Conservation (phyloP, 2,888 invertebrate genomes). For the Mantis religiosa region DNA sequence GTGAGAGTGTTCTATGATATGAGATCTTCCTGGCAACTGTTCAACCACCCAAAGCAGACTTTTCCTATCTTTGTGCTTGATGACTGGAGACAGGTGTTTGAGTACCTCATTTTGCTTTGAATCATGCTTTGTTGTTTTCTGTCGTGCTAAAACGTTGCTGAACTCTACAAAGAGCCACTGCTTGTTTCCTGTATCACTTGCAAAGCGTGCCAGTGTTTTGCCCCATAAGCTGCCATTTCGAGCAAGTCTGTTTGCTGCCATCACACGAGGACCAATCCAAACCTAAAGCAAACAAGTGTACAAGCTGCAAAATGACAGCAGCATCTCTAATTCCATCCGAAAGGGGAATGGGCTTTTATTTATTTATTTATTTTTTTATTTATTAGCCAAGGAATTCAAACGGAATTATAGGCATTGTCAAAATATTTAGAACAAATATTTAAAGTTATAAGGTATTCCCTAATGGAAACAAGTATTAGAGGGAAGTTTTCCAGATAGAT, state of each 20-base stretch:
- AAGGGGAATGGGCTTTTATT: no score
- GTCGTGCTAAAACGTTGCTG: constrained; percentile 48
- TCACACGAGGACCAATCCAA: constrained; percentile 69
- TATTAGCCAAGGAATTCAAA: no score
- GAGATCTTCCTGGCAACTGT: constrained; percentile 66
- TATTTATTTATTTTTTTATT: no score
- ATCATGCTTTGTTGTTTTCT: background rate
- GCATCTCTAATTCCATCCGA: no score
- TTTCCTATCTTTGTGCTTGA: constrained; percentile 24
- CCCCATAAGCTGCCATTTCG: constrained; percentile 70
- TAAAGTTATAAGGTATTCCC: no score
- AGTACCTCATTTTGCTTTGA: background rate
- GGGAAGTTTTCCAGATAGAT: no score
- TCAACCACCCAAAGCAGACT: constrained; percentile 67
- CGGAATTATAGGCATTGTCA: no score
- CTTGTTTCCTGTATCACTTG: constrained; percentile 79
- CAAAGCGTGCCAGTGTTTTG: constrained; percentile 59
- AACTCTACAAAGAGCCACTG: constrained; percentile 84
- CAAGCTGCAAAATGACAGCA: no score
- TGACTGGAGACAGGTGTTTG: background rate
- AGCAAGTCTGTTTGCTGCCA: constrained; percentile 80
- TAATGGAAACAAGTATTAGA: no score
- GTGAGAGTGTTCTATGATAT: constrained; percentile 63
- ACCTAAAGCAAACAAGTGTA: constrained; percentile 45
- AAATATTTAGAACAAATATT: no score